Evolutionary conservation across 2,797 vertebrate species (phyloP).

Genomic region (Tamandua tetradactyla): DNA sequence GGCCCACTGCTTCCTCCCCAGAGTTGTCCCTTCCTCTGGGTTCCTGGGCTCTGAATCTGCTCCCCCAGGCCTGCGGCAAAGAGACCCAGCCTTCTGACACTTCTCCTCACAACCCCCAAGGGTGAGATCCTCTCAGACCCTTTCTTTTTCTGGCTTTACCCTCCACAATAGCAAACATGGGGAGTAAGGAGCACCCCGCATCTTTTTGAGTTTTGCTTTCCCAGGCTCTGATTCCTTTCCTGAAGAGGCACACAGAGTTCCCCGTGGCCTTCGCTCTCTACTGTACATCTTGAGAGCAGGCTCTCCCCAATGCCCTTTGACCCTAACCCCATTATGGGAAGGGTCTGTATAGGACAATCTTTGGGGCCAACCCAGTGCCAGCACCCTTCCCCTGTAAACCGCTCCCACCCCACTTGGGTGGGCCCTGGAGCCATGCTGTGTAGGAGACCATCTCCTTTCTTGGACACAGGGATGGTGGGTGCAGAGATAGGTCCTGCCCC

Average conservation of each 20-base stretch:
- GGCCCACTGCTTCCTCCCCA: neutral
- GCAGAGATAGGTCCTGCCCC: no score
- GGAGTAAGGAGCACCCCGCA: neutral
- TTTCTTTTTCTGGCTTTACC: neutral
- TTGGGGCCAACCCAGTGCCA: no score
- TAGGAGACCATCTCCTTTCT: neutral
- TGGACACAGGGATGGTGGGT: neutral
- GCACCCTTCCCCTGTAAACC: neutral
- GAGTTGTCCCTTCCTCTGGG: neutral
- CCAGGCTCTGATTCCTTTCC: neutral
- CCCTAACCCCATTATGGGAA: neutral
- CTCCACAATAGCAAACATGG: neutral
- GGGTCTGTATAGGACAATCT: neutral
- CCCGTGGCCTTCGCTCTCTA: neutral
- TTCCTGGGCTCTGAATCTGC: neutral
- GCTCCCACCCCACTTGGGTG: no score
- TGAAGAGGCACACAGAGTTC: neutral
- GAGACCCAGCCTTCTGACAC: neutral
- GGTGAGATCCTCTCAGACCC: neutral
- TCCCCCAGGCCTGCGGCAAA: neutral
- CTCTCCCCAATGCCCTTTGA: neutral
- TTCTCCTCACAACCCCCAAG: neutral
- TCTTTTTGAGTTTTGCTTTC: neutral
- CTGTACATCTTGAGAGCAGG: neutral
- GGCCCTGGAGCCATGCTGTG: neutral